Conservation (phyloP, 2,888 invertebrate species). For the Phorcus lineatus region DNA sequence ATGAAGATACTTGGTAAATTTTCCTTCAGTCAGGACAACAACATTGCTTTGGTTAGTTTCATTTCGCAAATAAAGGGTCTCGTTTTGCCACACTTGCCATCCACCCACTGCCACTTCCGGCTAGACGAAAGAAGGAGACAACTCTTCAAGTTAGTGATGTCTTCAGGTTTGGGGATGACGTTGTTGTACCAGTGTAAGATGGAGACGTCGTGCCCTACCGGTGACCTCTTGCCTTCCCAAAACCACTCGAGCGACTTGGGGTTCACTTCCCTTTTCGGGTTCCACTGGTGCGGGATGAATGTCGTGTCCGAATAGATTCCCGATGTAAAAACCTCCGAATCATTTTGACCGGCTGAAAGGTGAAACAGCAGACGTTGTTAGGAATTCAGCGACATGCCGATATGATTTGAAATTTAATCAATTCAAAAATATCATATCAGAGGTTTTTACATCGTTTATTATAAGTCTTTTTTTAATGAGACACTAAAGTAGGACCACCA, state of each 20-base stretch:
- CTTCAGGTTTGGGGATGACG: too few relatives aligned
- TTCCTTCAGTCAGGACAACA: background rate
- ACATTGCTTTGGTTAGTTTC: background rate
- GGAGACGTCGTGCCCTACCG: background rate
- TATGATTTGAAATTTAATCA: too few relatives aligned
- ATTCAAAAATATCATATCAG: too few relatives aligned
- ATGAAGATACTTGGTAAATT: background rate
- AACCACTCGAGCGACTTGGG: background rate
- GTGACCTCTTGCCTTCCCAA: background rate
- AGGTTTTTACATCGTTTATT: too few relatives aligned
- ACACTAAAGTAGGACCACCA: too few relatives aligned
- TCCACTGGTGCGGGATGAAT: background rate
- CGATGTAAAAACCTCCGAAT: conserved; percentile 1
- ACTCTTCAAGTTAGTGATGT: background rate
- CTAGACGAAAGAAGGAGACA: background rate
- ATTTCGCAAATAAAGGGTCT: conserved; percentile 1
- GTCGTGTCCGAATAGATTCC: background rate
- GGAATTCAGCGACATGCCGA: too few relatives aligned
- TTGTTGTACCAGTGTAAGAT: background rate
- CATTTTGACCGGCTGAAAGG: background rate
- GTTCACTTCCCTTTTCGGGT: background rate
- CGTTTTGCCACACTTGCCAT: background rate
- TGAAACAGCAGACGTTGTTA: background rate
- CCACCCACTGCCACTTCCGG: background rate
- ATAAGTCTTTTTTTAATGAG: too few relatives aligned